These are phyloP conservation scores for Odontamblyopus rebecca DNA, from an alignment of 2,797 vertebrate genomes.

Conservation along the genomic window DNA sequence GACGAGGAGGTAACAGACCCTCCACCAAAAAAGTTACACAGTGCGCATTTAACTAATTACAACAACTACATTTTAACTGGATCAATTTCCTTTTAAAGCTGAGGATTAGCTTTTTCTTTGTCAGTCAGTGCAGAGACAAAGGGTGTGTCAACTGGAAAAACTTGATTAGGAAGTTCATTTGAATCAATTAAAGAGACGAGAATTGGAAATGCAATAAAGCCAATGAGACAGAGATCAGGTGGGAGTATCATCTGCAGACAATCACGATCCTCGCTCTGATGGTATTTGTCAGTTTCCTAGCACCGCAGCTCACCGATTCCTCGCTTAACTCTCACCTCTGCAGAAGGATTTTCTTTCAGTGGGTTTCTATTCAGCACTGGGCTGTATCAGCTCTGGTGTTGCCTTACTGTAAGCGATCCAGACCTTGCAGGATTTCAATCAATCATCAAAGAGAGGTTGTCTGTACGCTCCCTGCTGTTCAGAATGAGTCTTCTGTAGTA, in stretches of 20 bases:
- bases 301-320: slow-evolving; percentile 25
- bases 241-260: slow-evolving; percentile 45
- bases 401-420: slow-evolving; percentile 75
- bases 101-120: slow-evolving; percentile 52
- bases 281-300: slow-evolving; percentile 64
- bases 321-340: slow-evolving; percentile 51
- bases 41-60: slow-evolving; percentile 36
- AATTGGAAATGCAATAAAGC: slow-evolving; percentile 4
- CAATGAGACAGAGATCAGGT: slow-evolving; percentile 43
- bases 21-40: too few species aligned
- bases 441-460: slow-evolving; percentile 72
- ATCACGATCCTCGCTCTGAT: slow-evolving; percentile 53
- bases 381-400: slow-evolving; percentile 70
- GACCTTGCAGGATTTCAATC: slow-evolving; percentile 73
- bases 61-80: slow-evolving; percentile 53
- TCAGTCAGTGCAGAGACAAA: slow-evolving; percentile 42
- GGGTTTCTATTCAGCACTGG: slow-evolving; percentile 46
- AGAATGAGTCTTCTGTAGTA: slow-evolving; percentile 66
- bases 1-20: too few species aligned
- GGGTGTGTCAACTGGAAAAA: slow-evolving; percentile 18
- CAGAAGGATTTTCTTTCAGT: slow-evolving; percentile 64
- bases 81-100: slow-evolving; percentile 51
- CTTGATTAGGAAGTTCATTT: slow-evolving; percentile 13
- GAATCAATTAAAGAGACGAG: slow-evolving; percentile 18
- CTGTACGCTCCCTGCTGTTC: slow-evolving; percentile 50